Percentiles rank a stretch among this genome's conserved stretches.
These are phyloP conservation scores for Drosophila kambysellisi DNA, from an alignment of 2,888 invertebrate species.

Conservation along the genomic window DNA sequence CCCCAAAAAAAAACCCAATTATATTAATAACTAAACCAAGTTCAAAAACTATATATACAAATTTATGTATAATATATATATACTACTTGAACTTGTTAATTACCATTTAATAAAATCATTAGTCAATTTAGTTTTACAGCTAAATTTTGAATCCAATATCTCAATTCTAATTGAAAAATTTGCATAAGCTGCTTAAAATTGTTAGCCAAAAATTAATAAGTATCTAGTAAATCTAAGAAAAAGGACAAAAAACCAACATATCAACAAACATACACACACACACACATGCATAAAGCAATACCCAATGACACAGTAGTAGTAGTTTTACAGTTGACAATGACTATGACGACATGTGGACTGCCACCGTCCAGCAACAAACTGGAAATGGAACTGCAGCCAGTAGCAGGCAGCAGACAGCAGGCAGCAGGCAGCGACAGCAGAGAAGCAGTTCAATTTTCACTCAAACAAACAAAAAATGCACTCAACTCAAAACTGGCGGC, in stretches of 20 bases:
- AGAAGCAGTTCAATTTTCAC: constrained; percentile 36
- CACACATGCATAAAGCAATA: neutral
- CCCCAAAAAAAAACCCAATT: neutral
- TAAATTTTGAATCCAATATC: neutral
- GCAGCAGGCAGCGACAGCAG: constrained; percentile 9
- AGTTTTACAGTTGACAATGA: constrained; percentile 4
- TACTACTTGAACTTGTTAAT: neutral
- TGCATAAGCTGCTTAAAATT: neutral
- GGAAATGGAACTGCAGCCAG: constrained; percentile 52
- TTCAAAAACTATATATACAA: too few species aligned
- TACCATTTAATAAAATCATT: neutral
- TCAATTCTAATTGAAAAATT: neutral
- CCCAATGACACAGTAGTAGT: neutral
- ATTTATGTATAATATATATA: too few species aligned
- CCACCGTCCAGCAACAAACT: constrained; percentile 47
- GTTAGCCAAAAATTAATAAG: neutral
- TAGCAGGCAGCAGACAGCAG: constrained; percentile 14
- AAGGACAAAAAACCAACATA: neutral
- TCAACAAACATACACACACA: neutral
- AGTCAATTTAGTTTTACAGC: neutral
- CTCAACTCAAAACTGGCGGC: constrained; percentile 43
- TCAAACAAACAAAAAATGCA: constrained; percentile 43
- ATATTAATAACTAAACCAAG: neutral
- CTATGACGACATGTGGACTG: constrained; percentile 32
- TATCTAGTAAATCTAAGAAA: neutral